A percentile compares a stretch with the other conserved stretches of the same genome.
Evolutionary conservation across 2,113 vertebrate species (phyloP).

Genomic region (Ursus arctos): DNA sequence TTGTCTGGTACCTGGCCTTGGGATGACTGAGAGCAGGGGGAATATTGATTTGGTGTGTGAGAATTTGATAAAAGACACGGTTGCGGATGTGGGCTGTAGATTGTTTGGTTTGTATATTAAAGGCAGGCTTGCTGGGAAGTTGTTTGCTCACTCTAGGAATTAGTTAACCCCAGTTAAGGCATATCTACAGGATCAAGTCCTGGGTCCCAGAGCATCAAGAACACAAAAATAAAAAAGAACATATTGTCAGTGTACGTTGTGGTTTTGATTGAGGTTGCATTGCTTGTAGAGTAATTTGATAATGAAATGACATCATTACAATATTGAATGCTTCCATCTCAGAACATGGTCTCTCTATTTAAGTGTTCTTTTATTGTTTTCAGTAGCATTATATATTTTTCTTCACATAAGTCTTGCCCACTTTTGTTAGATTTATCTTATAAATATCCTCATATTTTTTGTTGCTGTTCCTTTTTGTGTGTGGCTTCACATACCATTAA

Average conservation of each 20-base stretch:
- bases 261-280: neutral
- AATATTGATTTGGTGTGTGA: neutral
- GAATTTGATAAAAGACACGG: neutral
- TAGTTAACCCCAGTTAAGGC: neutral
- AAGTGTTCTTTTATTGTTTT: neutral
- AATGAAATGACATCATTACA: neutral
- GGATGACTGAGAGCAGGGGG: neutral
- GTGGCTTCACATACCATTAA: neutral
- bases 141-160: slow-evolving; percentile 15
- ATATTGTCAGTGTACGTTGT: neutral
- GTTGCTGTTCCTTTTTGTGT: neutral
- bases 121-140: neutral
- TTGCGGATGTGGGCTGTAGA: neutral
- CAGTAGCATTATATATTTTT: neutral
- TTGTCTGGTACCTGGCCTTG: neutral
- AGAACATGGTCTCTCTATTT: neutral
- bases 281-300: neutral
- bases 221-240: neutral
- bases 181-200: neutral
- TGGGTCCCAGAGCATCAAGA: neutral
- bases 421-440: slow-evolving; percentile 49
- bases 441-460: neutral
- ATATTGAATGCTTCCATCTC: neutral
- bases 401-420: neutral
- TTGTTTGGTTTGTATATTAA: neutral